Evolutionary conservation across 2,797 vertebrate species (phyloP).

Genomic region (Gambelia wislizenii): DNA sequence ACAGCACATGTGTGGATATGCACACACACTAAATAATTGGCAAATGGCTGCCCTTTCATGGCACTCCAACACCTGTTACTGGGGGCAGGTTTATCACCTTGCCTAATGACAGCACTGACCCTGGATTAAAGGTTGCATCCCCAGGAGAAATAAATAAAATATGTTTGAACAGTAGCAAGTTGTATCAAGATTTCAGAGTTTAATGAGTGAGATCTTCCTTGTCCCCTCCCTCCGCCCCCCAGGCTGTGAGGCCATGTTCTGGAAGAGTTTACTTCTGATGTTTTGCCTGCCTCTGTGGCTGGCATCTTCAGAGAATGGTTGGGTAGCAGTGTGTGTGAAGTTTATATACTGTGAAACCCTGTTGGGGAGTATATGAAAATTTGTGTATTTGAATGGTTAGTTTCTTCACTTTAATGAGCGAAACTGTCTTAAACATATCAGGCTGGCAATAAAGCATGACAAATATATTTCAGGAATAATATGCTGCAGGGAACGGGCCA

Average conservation of each 20-base stretch:
- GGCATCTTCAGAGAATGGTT: too few species aligned
- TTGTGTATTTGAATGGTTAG: too few species aligned
- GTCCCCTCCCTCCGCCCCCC: too few species aligned
- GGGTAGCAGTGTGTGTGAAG: too few species aligned
- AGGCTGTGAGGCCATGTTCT: too few species aligned
- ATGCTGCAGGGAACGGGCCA: not conserved
- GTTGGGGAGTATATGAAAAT: too few species aligned
- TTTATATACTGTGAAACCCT: too few species aligned
- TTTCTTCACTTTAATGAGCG: not conserved
- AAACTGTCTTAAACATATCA: not conserved
- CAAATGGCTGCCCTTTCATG: not conserved
- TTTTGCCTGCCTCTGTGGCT: too few species aligned
- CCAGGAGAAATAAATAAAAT: conserved; percentile 10
- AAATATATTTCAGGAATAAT: not conserved
- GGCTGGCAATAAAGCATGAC: not conserved
- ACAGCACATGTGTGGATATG: not conserved
- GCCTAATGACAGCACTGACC: not conserved
- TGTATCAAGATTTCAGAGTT: not conserved
- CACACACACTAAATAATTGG: not conserved
- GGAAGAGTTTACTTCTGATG: too few species aligned
- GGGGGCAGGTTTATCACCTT: not conserved
- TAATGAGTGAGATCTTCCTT: too few species aligned
- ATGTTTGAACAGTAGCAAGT: not conserved
- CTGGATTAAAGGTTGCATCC: not conserved
- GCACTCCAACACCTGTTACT: not conserved